phyloP scores from a whole-genome alignment of 2,888 invertebrate species.

The Carterocephalus palaemon region DNA sequence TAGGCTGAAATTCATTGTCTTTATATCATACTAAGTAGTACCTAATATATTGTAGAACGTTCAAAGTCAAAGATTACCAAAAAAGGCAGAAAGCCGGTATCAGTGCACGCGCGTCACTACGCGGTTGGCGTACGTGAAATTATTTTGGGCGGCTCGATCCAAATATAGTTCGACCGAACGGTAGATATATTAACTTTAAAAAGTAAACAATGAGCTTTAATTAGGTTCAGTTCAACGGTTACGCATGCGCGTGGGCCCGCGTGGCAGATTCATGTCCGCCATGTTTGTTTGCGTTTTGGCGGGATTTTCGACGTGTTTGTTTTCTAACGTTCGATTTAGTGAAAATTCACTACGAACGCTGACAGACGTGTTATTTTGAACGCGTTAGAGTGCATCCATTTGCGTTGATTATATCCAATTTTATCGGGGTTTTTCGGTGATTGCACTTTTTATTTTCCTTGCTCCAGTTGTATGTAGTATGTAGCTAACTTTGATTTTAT shows the following conservation, averaged over 20 bases:
- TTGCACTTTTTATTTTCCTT: slow-evolving; percentile 35
- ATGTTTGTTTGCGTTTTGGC: slow-evolving; percentile 52
- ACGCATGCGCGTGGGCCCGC: slow-evolving; percentile 61
- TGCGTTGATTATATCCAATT: slow-evolving; percentile 34
- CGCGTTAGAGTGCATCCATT: slow-evolving; percentile 41
- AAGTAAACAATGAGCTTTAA: slow-evolving; percentile 68
- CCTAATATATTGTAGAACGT: too few species aligned
- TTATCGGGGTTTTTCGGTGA: slow-evolving; percentile 39
- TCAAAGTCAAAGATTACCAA: slow-evolving; percentile 35
- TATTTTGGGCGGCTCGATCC: slow-evolving; percentile 60
- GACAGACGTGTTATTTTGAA: slow-evolving; percentile 56
- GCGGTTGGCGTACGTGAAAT: slow-evolving; percentile 52
- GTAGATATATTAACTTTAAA: slow-evolving; percentile 58
- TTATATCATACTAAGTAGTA: too few species aligned
- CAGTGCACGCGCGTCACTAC: slow-evolving; percentile 37
- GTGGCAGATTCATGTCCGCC: slow-evolving; percentile 57
- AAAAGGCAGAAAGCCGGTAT: slow-evolving; percentile 42
- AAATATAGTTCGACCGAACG: slow-evolving; percentile 58
- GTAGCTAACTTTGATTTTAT: slow-evolving; percentile 26
- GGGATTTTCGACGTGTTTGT: slow-evolving; percentile 60
- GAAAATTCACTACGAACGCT: slow-evolving; percentile 67
- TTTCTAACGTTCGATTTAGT: slow-evolving; percentile 61
- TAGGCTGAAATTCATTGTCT: too few species aligned
- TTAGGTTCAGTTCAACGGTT: slow-evolving; percentile 59
- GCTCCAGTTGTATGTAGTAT: slow-evolving; percentile 7